Evolutionary conservation across 2,888 invertebrate species (phyloP), one percentile per base, ranked within the genome.

Genomic region (Eledone cirrhosa): DNA sequence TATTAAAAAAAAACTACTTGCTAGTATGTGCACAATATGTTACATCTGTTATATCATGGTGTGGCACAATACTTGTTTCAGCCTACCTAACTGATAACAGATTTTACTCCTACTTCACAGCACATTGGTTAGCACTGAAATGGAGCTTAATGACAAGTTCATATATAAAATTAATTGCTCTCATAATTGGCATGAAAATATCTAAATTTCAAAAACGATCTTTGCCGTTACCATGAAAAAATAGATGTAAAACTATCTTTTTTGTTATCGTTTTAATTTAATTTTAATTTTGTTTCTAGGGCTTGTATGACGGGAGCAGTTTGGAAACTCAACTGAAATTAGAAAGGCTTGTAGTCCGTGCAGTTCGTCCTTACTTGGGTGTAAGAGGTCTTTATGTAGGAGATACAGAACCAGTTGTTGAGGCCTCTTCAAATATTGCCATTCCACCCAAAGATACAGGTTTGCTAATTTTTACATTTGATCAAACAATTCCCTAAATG

Each of bases 291-390:
- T 72, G 19, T 53, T 79, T 81, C 8, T 82, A 89, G 87, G 86
- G 86, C 74, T 86, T 90, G 8, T 86, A 86, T 47, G 89, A 90
- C 78, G 82, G 84, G 8, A 83, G 81, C 74, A 89, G 88, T 59
- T 88, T 89, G 29, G 88, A 89, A 75, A 88, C 89, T 79, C 86
- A 86, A 78, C 82, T 89, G 24, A 81, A 85, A 59, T 80, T 90
- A n/a, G 90, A 90, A 80, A 84, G 84, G 75, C 79, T 90, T 47
- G 88, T 89, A 31, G 90, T 89, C n/a, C 83, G 84, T 79, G 87
- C 88, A 48, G 84, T 88, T 14, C 82, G 82, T 59, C 89, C 90
- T 76, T 89, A 88, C 80, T 81, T 90, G 14, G 90, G 90, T 7
- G 86, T 87, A 77, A 82, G 86, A 74, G 90, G 90, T 29, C 78